Evolutionary conservation across 2,113 vertebrate genomes (phyloP).

Genomic region (Odontesthes bonariensis): DNA sequence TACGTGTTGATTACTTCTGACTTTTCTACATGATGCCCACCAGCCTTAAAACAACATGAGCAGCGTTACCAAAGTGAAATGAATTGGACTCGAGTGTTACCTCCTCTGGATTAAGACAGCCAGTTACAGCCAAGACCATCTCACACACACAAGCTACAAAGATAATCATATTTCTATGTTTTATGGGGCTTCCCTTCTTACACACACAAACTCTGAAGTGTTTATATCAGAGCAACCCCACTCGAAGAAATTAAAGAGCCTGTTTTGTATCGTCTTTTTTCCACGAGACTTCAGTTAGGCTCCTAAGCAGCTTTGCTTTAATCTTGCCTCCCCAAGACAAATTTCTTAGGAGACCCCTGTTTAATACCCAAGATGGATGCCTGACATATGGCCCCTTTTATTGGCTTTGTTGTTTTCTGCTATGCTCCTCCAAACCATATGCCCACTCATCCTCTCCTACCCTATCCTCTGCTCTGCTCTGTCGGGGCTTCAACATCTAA

Average conservation of each 20-base stretch:
- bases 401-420: conserved; percentile 63
- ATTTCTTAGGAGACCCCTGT: conserved; percentile 62
- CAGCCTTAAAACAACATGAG: not conserved
- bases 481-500: not conserved
- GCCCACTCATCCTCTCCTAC: conserved; percentile 16
- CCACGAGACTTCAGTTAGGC: conserved; percentile 59
- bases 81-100: too few species aligned
- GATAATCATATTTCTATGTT: conserved; percentile 19
- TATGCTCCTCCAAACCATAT: conserved; percentile 50
- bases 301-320: conserved; percentile 73
- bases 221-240: too few species aligned
- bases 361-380: conserved; percentile 50
- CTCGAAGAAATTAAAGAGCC: not conserved
- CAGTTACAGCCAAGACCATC: not conserved
- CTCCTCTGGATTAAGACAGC: too few species aligned
- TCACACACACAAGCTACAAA: not conserved
- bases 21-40: not conserved
- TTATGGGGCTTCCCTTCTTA: too few species aligned
- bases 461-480: not conserved
- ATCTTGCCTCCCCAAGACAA: conserved; percentile 57
- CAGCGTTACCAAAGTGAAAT: not conserved
- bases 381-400: conserved; percentile 74
- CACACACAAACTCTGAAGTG: too few species aligned
- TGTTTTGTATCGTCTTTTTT: conserved; percentile 37
- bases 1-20: too few species aligned